Base-by-base conservation (phyloP, 1,140 invertebrate genomes). In the Temnothorax curvispinosus region DNA sequence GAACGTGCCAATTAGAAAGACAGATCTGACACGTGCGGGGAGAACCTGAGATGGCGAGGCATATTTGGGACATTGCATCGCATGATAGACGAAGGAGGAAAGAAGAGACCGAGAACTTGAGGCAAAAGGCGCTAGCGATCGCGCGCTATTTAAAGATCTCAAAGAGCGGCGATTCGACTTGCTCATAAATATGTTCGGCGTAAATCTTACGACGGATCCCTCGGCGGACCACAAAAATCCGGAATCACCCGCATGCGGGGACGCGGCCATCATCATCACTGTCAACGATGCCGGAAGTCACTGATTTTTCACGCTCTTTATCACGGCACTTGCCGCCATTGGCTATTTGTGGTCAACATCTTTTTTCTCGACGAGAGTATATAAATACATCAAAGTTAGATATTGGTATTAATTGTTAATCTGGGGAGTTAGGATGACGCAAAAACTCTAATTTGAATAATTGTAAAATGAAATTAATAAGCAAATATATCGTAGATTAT, bases 101-200 rank as follows among this genome's bases (percentile, higher is more conserved):
- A 91, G 87, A 91, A 90, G 87, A 89, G 13, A 35, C 15, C 21
- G n/a, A 32, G 74, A 44, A 47, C 35, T 69, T 80, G 52, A 44
- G 65, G 77, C 35, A 21, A 85, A 86, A 80, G 58, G 15, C 56
- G 58, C 84, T 71, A 11, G 27, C 64, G 50, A 60, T 86, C 64
- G 8, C 41, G 72, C 21, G 44, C 52, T 88, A 88, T 88, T 88
- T 89, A 87, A 87, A 87, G 77, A 84, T 85, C 27, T 87, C 18
- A 78, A 87, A 87, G 65, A 50, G 74, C 52, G 74, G 84, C 88
- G 88, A 89, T 77, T 89, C 71, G 89, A 85, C 86, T 81, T 82
- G 87, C 87, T 86, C 90, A 87, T 86, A 91, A 92, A 91, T 90
- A 88, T 77, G 85, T 87, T 78, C 87, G 90, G 77, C 78, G 87